phyloP scores from a whole-genome alignment of 2,888 invertebrate species.

The Pyrgus malvae region DNA sequence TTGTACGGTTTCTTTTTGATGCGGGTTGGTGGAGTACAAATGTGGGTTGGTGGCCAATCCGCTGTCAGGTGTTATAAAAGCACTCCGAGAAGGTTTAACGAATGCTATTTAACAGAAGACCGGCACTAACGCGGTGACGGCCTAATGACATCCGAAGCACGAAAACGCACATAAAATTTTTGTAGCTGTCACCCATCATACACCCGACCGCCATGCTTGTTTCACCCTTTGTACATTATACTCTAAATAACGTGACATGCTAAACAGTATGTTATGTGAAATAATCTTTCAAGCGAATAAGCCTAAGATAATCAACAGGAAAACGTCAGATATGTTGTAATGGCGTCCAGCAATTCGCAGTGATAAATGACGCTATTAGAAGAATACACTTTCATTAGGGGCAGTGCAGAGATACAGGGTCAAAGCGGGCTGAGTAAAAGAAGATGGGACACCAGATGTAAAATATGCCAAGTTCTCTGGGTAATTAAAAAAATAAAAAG shows the following conservation, averaged over 20 bases:
- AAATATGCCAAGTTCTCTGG: constrained; percentile 30
- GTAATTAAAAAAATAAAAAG: background rate
- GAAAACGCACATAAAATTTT: too few species aligned
- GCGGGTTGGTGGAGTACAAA: too few species aligned
- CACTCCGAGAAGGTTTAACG: too few species aligned
- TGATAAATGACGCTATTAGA: constrained; percentile 41
- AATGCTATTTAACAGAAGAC: too few species aligned
- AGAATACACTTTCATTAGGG: constrained; percentile 48
- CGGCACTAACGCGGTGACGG: too few species aligned
- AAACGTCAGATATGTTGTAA: constrained; percentile 17
- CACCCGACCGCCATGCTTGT: too few species aligned
- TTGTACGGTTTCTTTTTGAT: too few species aligned
- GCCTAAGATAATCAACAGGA: constrained; percentile 12
- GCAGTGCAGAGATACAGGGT: constrained; percentile 47
- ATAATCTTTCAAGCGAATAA: constrained; percentile 6
- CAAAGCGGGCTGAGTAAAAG: constrained; percentile 40
- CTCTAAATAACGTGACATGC: constrained; percentile 2
- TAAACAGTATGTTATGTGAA: background rate
- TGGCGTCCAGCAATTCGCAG: constrained; percentile 24
- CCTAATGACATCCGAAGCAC: too few species aligned
- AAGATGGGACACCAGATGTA: background rate
- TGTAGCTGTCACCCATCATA: too few species aligned
- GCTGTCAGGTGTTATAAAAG: too few species aligned
- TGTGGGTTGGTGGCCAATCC: too few species aligned
- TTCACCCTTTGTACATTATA: too few species aligned